Conservation (phyloP, 2,888 invertebrate genomes). For the Flexamia atlantica region DNA sequence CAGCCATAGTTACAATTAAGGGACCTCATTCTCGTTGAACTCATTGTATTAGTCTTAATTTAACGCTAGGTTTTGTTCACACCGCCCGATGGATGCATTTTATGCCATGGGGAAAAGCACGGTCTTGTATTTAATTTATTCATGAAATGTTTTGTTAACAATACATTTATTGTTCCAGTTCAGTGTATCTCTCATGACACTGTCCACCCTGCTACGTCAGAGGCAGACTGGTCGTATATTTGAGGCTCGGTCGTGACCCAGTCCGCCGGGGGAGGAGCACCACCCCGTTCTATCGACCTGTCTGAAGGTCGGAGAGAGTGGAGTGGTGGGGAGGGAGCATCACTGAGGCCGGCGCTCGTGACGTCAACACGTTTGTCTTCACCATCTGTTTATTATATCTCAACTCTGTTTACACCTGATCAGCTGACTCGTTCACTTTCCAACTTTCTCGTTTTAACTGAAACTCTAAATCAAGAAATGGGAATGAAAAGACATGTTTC, state of each 20-base stretch:
- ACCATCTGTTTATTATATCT: constrained; percentile 45
- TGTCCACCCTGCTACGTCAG: background rate
- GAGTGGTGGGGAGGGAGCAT: background rate
- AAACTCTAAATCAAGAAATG: too few relatives aligned
- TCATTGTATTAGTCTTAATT: too few relatives aligned
- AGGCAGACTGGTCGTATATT: constrained; percentile 11
- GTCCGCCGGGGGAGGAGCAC: constrained; percentile 21
- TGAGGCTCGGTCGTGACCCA: constrained; percentile 22
- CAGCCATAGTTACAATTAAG: too few relatives aligned
- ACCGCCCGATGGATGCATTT: too few relatives aligned
- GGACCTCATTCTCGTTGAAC: too few relatives aligned
- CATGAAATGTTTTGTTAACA: too few relatives aligned
- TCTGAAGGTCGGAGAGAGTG: constrained; percentile 49
- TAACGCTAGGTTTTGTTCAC: too few relatives aligned
- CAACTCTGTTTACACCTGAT: constrained; percentile 49
- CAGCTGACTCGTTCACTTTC: constrained; percentile 28
- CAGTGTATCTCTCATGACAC: too few relatives aligned
- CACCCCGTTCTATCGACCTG: constrained; percentile 47
- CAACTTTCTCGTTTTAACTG: background rate
- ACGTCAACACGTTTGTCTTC: constrained; percentile 28
- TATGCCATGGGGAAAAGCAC: too few relatives aligned
- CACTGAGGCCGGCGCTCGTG: background rate
- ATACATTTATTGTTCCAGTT: too few relatives aligned
- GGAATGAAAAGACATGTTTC: too few relatives aligned
- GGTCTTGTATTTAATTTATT: too few relatives aligned